A percentile compares a stretch with the other conserved stretches of the same genome.
Conservation (phyloP, 2,113 vertebrate genomes). For the Verasper variegatus region DNA sequence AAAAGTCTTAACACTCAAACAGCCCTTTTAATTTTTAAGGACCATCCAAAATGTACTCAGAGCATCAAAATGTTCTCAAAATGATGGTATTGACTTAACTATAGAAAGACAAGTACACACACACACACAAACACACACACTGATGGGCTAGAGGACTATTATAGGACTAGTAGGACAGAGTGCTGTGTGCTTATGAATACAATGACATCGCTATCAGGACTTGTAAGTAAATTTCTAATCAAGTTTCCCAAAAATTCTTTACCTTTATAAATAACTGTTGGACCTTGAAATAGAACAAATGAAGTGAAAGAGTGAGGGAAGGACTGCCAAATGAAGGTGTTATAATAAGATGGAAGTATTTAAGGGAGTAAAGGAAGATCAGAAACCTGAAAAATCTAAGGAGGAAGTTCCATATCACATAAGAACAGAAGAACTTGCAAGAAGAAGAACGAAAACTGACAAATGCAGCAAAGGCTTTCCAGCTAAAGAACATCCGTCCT, state of each 20-base stretch:
- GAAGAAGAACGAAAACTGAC: neutral
- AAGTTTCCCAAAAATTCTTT: conserved; percentile 35
- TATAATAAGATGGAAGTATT: neutral
- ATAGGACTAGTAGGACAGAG: neutral
- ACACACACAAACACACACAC: no score
- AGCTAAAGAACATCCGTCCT: no score
- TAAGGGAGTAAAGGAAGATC: conserved; percentile 3
- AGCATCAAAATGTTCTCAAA: no score
- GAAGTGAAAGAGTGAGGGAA: neutral
- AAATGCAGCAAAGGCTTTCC: no score
- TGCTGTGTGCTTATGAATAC: conserved; percentile 25
- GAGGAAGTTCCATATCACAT: no score
- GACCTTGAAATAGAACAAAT: conserved; percentile 18
- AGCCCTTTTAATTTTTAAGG: no score
- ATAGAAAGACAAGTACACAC: no score
- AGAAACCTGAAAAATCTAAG: neutral
- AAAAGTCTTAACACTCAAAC: no score
- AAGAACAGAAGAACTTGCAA: no score
- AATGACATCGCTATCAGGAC: conserved; percentile 4
- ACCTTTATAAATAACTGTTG: conserved; percentile 46
- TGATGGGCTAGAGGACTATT: conserved; percentile 19
- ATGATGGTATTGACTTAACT: no score
- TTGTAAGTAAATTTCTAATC: conserved; percentile 34
- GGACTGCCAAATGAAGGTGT: no score
- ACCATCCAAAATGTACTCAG: no score